These are phyloP conservation scores for Scaptomyza tumidula DNA, from an alignment of 2,888 invertebrate genomes.

Conservation along the genomic window DNA sequence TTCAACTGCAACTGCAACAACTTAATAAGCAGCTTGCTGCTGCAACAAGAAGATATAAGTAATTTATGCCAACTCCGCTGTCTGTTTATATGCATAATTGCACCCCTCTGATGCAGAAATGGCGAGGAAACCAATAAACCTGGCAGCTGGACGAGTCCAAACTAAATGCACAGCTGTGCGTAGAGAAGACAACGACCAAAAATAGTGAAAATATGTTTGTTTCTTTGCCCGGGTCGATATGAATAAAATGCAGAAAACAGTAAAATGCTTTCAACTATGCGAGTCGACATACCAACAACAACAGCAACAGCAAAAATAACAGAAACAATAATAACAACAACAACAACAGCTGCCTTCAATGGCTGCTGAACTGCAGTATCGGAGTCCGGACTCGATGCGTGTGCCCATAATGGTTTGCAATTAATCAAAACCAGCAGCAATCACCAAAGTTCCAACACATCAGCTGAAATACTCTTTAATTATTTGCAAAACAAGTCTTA, in stretches of 20 bases:
- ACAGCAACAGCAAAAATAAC: constrained; percentile 25
- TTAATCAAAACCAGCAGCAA: constrained; percentile 60
- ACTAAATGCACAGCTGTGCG: constrained; percentile 46
- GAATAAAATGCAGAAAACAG: constrained; percentile 77
- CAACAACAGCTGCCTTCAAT: constrained; percentile 35
- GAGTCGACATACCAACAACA: constrained; percentile 24
- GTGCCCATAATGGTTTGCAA: constrained; percentile 64
- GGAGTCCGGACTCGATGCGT: constrained; percentile 43
- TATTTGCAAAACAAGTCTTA: background rate
- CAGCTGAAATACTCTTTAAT: constrained; percentile 35
- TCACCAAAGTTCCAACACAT: background rate
- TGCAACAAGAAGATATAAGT: constrained; percentile 36
- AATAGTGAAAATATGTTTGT: constrained; percentile 70
- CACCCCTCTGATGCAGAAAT: constrained; percentile 12
- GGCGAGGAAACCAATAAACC: constrained; percentile 42
- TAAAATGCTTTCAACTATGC: constrained; percentile 76
- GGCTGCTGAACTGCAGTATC: constrained; percentile 15
- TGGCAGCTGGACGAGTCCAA: constrained; percentile 29
- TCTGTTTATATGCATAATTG: constrained; percentile 69
- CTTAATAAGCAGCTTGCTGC: constrained; percentile 68
- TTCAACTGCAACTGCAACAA: constrained; percentile 50
- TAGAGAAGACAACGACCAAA: constrained; percentile 52
- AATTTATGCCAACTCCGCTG: constrained; percentile 45
- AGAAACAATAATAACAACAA: constrained; percentile 27
- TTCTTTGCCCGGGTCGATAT: constrained; percentile 72